Evolutionary conservation across 2,113 vertebrate species (phyloP), one percentile per base, ranked within the genome.

Genomic region (Mastomys natalensis): DNA sequence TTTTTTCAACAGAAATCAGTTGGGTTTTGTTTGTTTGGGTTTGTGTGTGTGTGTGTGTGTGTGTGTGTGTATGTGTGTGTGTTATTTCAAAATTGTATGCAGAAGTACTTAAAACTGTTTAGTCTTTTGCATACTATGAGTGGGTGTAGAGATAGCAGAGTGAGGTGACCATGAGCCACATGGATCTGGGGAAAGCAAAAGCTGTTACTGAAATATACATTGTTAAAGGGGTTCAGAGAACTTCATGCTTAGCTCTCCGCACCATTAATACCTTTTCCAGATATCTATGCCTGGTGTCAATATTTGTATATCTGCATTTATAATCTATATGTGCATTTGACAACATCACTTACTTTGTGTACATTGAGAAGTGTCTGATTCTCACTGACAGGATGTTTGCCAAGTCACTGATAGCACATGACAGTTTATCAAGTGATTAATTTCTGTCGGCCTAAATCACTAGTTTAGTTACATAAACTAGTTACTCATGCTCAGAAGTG

Each of bases 111-210:
- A 70, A 96, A 97, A 95, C 95, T 98, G 87, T 81, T 97, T 93
- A 98, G 98, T 98, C 73, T 96, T 97, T 97, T 94, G 92, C 85
- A 97, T 91, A 37, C 96, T 97, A 19, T 98, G 98, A 98, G 98
- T 95, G 97, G 97, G 97, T 98, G 94, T 96, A 98, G 97, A 95
- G 94, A 98, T 97, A 81, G 88, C 84, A 90, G 81, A 95, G 91
- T 95, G 97, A 76, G 97, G 96, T 98, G 98, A 98, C 98, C 97
- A 96, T 97, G 97, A 98, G 98, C 97, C 91, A 95, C 73, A 53
- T 95, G 51, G 93, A n/a, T 90, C 96, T 98, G 97, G 97, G 95
- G 53, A n/a, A 73, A 66, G 29, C 45, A 96, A 97, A 81, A 97
- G 93, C 97, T 98, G 97, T 82, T 97, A 17, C 94, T 76, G 84